A percentile compares a stretch with the other conserved stretches of the same genome.
phyloP scores from a whole-genome alignment of 2,888 invertebrate species.

The Ochropacha duplaris region DNA sequence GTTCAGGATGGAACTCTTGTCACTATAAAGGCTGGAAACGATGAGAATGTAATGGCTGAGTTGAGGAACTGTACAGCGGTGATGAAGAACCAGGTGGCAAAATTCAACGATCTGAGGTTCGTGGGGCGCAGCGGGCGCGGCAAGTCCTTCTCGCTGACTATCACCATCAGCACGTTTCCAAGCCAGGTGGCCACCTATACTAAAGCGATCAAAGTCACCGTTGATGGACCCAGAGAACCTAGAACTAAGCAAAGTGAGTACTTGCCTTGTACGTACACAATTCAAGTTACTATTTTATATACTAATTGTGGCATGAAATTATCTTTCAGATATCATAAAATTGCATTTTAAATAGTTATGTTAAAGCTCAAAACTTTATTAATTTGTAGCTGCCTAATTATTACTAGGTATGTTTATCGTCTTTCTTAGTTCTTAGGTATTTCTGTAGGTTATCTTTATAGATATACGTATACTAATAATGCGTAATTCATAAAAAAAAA shows the following conservation, averaged over 20 bases:
- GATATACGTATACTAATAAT: too few relatives aligned
- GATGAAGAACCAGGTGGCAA: conserved; percentile 99
- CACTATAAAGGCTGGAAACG: conserved; percentile 97
- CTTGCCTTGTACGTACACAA: background rate
- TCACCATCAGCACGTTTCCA: conserved; percentile 91
- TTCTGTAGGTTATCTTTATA: too few relatives aligned
- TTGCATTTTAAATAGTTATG: too few relatives aligned
- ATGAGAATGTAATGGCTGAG: conserved; percentile 98
- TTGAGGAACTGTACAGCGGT: conserved; percentile 95
- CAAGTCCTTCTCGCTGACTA: conserved; percentile 96
- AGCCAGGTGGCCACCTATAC: conserved; percentile 95
- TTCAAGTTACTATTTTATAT: background rate
- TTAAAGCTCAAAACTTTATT: too few relatives aligned
- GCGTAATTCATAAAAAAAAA: too few relatives aligned
- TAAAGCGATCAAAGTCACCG: conserved; percentile 99
- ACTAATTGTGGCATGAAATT: too few relatives aligned
- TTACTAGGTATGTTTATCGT: too few relatives aligned
- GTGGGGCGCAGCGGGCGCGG: conserved; percentile 98
- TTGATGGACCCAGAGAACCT: conserved; percentile 99
- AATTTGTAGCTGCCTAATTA: too few relatives aligned
- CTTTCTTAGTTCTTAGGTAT: too few relatives aligned
- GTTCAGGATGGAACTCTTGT: conserved; percentile 97
- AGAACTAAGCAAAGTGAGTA: conserved; percentile 94
- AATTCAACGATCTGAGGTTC: conserved; percentile 99
- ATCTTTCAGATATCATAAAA: too few relatives aligned